Percentiles rank a stretch among this genome's conserved stretches.
phyloP scores from a whole-genome alignment of 2,113 vertebrate species.

The Panthera tigris region DNA sequence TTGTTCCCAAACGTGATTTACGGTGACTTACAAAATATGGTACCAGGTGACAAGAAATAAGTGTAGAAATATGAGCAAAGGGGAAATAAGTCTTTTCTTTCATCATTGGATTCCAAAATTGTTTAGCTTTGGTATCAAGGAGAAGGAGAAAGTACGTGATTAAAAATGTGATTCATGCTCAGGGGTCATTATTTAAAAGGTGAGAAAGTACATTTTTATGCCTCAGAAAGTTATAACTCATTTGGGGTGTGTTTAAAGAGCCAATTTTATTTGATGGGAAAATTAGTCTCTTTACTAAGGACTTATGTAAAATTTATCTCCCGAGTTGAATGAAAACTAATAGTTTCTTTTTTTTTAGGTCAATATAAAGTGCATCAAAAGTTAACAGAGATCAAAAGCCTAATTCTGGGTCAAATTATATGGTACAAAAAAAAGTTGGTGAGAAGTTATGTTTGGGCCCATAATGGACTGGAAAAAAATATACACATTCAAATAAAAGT shows the following conservation, averaged over 20 bases:
- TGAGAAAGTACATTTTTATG: slow-evolving; percentile 28
- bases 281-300: background rate
- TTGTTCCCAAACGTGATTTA: slow-evolving; percentile 40
- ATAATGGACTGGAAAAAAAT: background rate
- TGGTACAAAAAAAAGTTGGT: background rate
- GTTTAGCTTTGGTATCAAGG: slow-evolving; percentile 49
- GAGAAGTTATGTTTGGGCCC: background rate
- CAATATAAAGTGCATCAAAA: background rate
- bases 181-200: slow-evolving; percentile 18
- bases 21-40: background rate
- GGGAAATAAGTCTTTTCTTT: slow-evolving; percentile 39
- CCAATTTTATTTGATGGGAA: background rate
- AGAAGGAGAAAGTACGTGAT: slow-evolving; percentile 45
- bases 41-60: slow-evolving; percentile 44
- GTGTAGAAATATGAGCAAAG: slow-evolving; percentile 53
- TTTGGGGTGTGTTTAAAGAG: background rate
- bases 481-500: slow-evolving; percentile 8
- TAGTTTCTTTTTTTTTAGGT: background rate
- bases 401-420: background rate
- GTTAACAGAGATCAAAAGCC: slow-evolving; percentile 23
- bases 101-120: slow-evolving; percentile 14
- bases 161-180: slow-evolving; percentile 35
- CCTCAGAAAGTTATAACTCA: background rate
- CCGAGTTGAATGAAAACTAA: background rate
- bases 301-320: slow-evolving; percentile 5